Percentiles rank a stretch among this genome's conserved stretches.
Conservation (phyloP, 2,113 vertebrate genomes). For the Pristiophorus japonicus region DNA sequence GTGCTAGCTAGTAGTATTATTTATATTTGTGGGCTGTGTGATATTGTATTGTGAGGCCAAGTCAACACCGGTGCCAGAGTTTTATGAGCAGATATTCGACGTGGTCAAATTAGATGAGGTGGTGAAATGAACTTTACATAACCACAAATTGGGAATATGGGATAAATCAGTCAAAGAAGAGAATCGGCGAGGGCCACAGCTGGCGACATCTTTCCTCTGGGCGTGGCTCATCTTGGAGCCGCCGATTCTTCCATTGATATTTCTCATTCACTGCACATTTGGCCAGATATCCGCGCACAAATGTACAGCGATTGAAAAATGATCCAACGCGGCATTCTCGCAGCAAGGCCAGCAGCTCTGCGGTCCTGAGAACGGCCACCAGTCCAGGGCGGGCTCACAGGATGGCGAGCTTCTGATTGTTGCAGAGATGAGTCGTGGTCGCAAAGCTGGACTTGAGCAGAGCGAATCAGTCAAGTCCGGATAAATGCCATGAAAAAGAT, state of each 20-base stretch:
- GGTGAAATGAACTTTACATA: not conserved
- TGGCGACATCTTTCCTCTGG: constrained; percentile 9
- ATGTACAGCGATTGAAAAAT: not conserved
- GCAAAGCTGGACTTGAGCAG: not conserved
- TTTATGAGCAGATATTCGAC: not conserved
- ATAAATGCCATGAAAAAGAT: not conserved
- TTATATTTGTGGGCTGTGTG: not conserved
- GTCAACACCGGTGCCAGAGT: not conserved
- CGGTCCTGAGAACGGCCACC: no score
- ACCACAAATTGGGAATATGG: not conserved
- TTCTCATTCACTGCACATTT: not conserved
- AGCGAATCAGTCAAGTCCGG: no score
- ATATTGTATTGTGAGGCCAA: not conserved
- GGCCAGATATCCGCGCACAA: not conserved
- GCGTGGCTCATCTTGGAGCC: not conserved
- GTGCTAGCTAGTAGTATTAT: not conserved
- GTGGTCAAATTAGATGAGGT: not conserved
- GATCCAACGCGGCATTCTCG: not conserved
- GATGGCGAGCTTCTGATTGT: not conserved
- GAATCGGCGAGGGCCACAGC: not conserved
- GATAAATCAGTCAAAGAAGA: not conserved
- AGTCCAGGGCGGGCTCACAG: not conserved
- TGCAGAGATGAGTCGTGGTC: not conserved
- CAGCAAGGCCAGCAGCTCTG: not conserved
- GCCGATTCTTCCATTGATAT: not conserved